A percentile compares a stretch with the other conserved stretches of the same genome.
phyloP scores from a whole-genome alignment of 2,888 invertebrate species.

The Steinernema carpocapsae region DNA sequence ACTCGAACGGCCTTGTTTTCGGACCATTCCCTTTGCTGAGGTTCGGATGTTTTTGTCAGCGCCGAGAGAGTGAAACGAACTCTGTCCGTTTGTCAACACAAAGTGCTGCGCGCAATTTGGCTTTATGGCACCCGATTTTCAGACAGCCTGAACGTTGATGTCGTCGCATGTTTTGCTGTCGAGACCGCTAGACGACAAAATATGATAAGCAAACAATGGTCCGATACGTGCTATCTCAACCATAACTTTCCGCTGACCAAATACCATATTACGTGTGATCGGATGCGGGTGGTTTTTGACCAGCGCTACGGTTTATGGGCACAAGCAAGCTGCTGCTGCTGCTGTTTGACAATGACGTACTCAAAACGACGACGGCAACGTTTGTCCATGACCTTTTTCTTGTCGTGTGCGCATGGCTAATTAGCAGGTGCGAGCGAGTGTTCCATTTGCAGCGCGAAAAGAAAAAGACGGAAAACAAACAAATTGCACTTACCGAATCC shows the following conservation, averaged over 20 bases:
- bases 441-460: neutral
- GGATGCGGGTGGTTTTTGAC: too few species aligned
- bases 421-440: conserved; percentile 28
- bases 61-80: neutral
- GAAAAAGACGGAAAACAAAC: neutral
- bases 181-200: conserved; percentile 5
- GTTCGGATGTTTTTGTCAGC: neutral
- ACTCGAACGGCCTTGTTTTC: too few species aligned
- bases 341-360: neutral
- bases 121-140: neutral
- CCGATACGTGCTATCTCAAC: too few species aligned
- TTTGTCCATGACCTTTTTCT: too few species aligned
- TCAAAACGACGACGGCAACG: too few species aligned
- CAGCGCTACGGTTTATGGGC: too few species aligned
- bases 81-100: neutral
- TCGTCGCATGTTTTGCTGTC: too few species aligned
- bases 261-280: too few species aligned
- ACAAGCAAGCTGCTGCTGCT: neutral
- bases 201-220: too few species aligned
- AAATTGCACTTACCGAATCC: conserved; percentile 28
- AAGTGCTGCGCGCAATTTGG: neutral
- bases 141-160: too few species aligned
- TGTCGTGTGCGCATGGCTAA: conserved; percentile 4
- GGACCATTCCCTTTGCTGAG: neutral
- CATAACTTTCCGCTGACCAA: too few species aligned